Conservation (phyloP, 2,113 vertebrate species). For the Corvus hawaiiensis region DNA sequence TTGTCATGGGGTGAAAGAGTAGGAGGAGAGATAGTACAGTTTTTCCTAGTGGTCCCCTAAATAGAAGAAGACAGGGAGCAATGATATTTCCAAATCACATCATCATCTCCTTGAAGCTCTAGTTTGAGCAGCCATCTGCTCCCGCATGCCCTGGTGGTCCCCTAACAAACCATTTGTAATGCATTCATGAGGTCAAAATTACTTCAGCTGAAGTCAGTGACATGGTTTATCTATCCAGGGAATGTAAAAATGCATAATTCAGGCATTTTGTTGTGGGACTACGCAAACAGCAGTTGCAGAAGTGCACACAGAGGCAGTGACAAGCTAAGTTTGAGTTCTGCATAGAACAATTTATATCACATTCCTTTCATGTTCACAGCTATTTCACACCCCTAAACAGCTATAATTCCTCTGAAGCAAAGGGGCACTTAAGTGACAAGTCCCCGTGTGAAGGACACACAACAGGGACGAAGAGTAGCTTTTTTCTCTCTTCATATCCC, state of each 20-base stretch:
- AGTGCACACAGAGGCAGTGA: background rate
- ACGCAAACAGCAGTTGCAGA: background rate
- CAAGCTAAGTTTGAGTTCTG: background rate
- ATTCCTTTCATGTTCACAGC: conserved; percentile 9
- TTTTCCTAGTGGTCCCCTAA: background rate
- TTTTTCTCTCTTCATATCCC: background rate
- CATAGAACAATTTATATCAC: background rate
- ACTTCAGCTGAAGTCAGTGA: background rate
- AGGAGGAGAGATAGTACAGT: background rate
- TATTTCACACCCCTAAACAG: background rate
- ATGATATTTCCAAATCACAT: background rate
- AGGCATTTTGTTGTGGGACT: background rate
- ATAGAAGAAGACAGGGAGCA: background rate
- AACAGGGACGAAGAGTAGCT: background rate
- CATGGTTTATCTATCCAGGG: background rate
- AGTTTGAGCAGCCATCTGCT: background rate
- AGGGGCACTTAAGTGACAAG: background rate
- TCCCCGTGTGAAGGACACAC: background rate
- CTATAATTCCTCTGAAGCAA: background rate
- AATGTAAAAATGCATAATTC: background rate
- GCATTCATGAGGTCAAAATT: conserved; percentile 14
- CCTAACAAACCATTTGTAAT: conserved; percentile 13
- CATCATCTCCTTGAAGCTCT: background rate
- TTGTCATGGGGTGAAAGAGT: background rate
- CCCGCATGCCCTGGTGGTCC: background rate